Conservation (phyloP, 1,140 invertebrate species). For the Aphelenchoides besseyi region DNA sequence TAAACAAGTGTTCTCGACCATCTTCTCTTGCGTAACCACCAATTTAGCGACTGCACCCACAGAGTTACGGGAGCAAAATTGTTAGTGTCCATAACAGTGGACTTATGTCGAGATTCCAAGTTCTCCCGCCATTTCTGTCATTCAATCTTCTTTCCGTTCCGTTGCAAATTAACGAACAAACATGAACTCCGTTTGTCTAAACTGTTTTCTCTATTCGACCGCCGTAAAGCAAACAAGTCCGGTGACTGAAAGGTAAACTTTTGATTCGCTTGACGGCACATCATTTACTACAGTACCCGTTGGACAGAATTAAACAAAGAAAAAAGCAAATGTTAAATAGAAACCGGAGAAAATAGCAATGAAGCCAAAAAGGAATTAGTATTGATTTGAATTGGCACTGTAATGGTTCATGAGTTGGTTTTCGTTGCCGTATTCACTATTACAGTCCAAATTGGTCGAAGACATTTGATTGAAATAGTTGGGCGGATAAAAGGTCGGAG, state of each 20-base stretch:
- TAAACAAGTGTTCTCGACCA: conserved; percentile 9
- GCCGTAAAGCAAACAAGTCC: background rate
- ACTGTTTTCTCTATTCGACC: too few species aligned
- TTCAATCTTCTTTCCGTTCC: too few species aligned
- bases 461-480: background rate
- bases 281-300: conserved; percentile 15
- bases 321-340: background rate
- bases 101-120: too few species aligned
- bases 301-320: conserved; percentile 6
- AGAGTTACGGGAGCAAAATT: background rate
- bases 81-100: background rate
- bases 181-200: background rate
- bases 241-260: conserved; percentile 6
- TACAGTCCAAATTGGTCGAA: background rate
- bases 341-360: conserved; percentile 1
- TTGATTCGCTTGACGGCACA: background rate
- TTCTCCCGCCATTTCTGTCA: too few species aligned
- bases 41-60: background rate
- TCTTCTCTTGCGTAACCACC: conserved; percentile 16
- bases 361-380: background rate
- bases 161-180: conserved; percentile 3
- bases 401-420: background rate
- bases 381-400: background rate
- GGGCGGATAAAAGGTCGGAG: background rate
- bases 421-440: conserved; percentile 5